Conservation (phyloP, 2,888 invertebrate genomes). For the Pristionchus exspectatus region DNA sequence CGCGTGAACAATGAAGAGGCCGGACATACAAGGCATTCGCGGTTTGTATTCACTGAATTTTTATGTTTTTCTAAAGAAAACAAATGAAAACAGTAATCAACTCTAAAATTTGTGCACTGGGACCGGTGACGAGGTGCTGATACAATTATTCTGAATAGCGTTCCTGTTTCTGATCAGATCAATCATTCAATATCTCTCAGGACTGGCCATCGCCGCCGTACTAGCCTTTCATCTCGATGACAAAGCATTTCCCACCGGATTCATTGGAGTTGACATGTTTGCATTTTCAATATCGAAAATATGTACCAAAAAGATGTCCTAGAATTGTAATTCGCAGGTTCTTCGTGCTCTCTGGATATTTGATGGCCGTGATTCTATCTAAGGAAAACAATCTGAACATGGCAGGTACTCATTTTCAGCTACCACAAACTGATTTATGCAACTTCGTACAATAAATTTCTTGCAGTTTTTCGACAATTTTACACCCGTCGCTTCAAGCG, state of each 20-base stretch:
- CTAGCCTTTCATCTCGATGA: not conserved
- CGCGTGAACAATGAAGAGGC: not conserved
- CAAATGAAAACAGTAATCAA: too few species aligned
- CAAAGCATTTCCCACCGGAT: not conserved
- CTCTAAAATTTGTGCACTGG: too few species aligned
- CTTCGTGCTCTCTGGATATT: not conserved
- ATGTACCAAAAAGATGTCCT: not conserved
- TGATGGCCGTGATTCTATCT: not conserved
- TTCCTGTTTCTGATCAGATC: not conserved
- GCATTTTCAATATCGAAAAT: not conserved
- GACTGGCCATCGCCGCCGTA: not conserved
- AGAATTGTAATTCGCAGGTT: not conserved
- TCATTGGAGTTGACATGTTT: not conserved
- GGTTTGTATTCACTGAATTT: not conserved
- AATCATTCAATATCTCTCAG: not conserved
- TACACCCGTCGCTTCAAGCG: conserved; percentile 31
- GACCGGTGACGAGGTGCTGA: too few species aligned
- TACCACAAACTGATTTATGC: too few species aligned
- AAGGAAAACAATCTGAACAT: not conserved
- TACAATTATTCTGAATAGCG: too few species aligned
- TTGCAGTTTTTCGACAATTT: not conserved
- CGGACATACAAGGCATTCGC: not conserved
- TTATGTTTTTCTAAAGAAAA: too few species aligned
- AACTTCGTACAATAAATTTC: not conserved
- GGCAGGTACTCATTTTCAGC: not conserved